These are phyloP conservation scores for Gastrophryne carolinensis DNA, from an alignment of 2,797 vertebrate species.

Conservation along the genomic window DNA sequence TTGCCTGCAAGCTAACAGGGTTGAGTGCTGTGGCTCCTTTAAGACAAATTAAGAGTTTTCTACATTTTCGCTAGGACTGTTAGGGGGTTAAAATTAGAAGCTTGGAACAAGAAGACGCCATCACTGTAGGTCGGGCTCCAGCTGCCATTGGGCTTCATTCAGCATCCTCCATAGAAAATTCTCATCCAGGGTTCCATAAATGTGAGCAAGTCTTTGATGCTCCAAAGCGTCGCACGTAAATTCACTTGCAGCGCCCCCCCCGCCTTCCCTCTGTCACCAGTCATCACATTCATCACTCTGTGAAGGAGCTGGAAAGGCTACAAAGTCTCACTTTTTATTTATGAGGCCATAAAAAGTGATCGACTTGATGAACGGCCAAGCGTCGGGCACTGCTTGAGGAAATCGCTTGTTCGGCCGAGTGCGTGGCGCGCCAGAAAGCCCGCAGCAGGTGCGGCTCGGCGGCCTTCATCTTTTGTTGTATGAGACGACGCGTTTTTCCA, in stretches of 20 bases:
- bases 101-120: constrained; percentile 3
- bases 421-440: background rate
- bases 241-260: background rate
- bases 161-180: background rate
- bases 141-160: background rate
- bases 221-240: background rate
- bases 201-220: constrained; percentile 24
- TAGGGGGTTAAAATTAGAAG: too few species aligned
- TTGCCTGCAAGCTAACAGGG: too few species aligned
- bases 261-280: background rate
- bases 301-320: constrained; percentile 15
- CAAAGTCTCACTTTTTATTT: constrained; percentile 36
- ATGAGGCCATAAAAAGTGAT: constrained; percentile 34
- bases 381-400: constrained; percentile 6
- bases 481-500: too few species aligned
- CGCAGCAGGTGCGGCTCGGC: background rate
- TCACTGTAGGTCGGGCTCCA: background rate
- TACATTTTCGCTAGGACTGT: too few species aligned
- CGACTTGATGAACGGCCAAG: background rate
- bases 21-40: too few species aligned
- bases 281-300: constrained; percentile 10
- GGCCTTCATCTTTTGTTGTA: constrained; percentile 1
- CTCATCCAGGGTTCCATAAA: background rate
- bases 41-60: too few species aligned
- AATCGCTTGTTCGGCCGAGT: constrained; percentile 9